Base-by-base conservation (phyloP, 2,797 vertebrate genomes). In the Hapalemur alaotrensis region DNA sequence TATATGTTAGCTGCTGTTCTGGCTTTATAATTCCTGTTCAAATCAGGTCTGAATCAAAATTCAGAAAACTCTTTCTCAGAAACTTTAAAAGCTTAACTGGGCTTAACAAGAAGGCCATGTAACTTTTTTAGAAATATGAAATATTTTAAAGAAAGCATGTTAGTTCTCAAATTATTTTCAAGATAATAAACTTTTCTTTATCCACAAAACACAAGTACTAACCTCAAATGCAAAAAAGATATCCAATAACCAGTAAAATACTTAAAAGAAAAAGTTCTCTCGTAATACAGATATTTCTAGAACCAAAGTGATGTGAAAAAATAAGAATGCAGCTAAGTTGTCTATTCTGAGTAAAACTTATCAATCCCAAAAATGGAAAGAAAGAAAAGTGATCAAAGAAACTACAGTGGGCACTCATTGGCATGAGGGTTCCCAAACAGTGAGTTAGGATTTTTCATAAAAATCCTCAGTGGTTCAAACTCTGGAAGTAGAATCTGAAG, bases 11-110 rank as follows among this genome's bases (percentile, higher is more conserved):
- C 88, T 61, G 57, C 63, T 48, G 22, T 38, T 63, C 52, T 41
- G 50, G 57, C 9, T 83, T 97, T 98, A 87, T 48, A 86, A 97
- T 86, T 98, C 90, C 96, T 2, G 96, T 79, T 70, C 96, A 97
- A 97, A 80, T 38, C 7, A 5, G 92, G 93, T 92, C 73, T 35
- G 93, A 97, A 72, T 72, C 89, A 95, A 96, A 97, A 95, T n/a
- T 11, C 59, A 92, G 70, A 87, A 59, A 50, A 63, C 67, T 86
- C 89, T 94, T 90, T 35, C 32, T 35, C 17, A 15, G 63, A 67
- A n/a, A n/a, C 63, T 67, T 35, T 18, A 75, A 76, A 15, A 65
- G 30, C 89, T 81, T 54, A 79, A 32, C 12, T n/a, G 70, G 80
- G 80, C 28, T 52, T 32, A 85, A 23, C 61, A 75, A 67, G 67